Evolutionary conservation across 1,140 invertebrate species (phyloP).

Genomic region (Oryctes rhinoceros): DNA sequence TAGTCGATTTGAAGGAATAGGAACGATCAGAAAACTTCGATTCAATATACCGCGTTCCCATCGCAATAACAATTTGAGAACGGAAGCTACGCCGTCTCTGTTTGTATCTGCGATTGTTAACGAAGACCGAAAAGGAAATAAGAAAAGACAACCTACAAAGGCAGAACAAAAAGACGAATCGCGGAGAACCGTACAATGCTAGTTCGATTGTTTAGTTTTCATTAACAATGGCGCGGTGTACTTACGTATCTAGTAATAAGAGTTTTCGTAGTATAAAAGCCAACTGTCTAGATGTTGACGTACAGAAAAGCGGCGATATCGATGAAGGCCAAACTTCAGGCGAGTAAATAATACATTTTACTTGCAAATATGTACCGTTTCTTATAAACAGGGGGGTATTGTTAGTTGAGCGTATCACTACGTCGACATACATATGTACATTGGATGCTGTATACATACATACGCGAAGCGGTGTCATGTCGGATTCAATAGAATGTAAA

Average conservation of each 20-base stretch:
- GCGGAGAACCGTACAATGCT: neutral
- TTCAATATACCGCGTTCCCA: slow-evolving; percentile 29
- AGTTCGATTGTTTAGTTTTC: slow-evolving; percentile 21
- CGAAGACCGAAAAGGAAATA: slow-evolving; percentile 7
- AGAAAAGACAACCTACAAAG: neutral
- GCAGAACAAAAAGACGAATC: neutral
- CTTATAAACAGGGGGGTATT: no score
- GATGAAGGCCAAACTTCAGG: neutral
- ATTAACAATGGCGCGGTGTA: neutral
- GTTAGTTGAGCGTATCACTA: no score
- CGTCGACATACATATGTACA: no score
- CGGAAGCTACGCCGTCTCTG: slow-evolving; percentile 1
- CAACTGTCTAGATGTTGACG: neutral
- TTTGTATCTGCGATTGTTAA: slow-evolving; percentile 20
- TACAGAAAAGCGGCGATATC: neutral
- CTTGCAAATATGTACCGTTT: no score
- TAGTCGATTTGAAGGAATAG: neutral
- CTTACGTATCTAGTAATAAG: neutral
- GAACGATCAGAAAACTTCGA: neutral
- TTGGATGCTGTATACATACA: no score
- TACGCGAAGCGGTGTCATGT: no score
- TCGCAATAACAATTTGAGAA: slow-evolving; percentile 22
- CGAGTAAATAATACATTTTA: no score
- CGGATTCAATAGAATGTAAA: no score
- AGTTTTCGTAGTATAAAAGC: neutral